Percentiles rank a stretch among this genome's conserved stretches.
These are phyloP conservation scores for Fissipunctia ypsillon DNA, from an alignment of 2,888 invertebrate species.

Conservation along the genomic window DNA sequence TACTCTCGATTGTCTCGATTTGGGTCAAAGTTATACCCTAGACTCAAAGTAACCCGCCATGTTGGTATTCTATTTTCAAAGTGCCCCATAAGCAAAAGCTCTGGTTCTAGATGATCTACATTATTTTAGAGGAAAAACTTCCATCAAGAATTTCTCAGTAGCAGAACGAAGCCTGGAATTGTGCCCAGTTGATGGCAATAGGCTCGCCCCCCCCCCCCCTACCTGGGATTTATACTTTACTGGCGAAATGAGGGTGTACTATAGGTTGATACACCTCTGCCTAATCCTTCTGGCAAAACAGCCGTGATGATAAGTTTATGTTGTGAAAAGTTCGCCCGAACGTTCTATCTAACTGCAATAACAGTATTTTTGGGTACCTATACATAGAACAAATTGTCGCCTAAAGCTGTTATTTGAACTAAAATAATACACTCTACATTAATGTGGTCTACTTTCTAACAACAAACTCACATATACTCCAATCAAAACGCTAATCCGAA, in stretches of 20 bases:
- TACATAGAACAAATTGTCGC: not conserved
- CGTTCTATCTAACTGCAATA: not conserved
- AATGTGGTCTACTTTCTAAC: not conserved
- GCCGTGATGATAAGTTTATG: not conserved
- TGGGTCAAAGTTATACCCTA: too few relatives aligned
- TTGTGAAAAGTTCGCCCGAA: not conserved
- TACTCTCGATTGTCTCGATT: too few relatives aligned
- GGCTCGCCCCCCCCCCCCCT: too few relatives aligned
- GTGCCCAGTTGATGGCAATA: not conserved
- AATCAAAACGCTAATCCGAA: not conserved
- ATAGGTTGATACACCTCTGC: too few relatives aligned
- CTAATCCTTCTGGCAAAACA: too few relatives aligned
- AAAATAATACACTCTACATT: not conserved
- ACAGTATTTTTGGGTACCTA: not conserved
- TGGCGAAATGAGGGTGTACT: too few relatives aligned
- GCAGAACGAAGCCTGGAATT: not conserved
- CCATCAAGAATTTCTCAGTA: not conserved
- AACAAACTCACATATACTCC: not conserved
- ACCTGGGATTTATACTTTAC: too few relatives aligned
- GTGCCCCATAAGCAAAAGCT: not conserved
- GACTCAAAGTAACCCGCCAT: too few relatives aligned
- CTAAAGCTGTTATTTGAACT: not conserved
- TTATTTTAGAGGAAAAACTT: not conserved
- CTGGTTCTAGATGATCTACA: not conserved
- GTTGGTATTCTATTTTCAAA: slow-evolving; percentile 1